Percentiles rank a stretch among this genome's conserved stretches.
Conservation (phyloP, 1,140 invertebrate genomes). For the Chironomus striatipennis region DNA sequence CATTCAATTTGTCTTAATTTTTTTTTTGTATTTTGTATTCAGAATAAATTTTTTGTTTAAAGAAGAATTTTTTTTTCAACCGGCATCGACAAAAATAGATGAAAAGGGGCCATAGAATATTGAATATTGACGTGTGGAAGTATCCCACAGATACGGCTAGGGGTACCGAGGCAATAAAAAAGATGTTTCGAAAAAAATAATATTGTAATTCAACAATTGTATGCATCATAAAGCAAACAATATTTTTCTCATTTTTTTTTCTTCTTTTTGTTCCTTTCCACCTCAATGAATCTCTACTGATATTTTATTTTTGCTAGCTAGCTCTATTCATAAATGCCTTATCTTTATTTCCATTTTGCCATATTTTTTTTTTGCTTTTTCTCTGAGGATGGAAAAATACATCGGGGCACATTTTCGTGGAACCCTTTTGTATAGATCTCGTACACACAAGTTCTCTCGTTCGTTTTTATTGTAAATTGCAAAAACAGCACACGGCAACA, state of each 20-base stretch:
- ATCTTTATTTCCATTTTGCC: too few relatives aligned
- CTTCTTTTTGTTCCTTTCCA: neutral
- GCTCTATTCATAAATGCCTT: neutral
- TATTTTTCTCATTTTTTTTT: neutral
- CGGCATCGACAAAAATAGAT: too few relatives aligned
- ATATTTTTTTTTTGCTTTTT: too few relatives aligned
- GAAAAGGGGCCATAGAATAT: neutral
- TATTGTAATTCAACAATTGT: neutral
- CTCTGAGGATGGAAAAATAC: neutral
- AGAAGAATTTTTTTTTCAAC: too few relatives aligned
- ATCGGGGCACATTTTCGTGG: neutral
- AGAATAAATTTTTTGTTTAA: neutral
- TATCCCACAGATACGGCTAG: neutral
- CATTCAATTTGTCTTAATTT: conserved; percentile 14
- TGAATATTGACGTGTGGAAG: neutral
- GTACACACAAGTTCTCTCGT: too few relatives aligned
- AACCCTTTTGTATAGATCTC: neutral
- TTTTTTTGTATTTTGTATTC: neutral
- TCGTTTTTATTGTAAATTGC: too few relatives aligned
- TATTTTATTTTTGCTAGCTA: neutral
- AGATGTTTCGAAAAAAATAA: too few relatives aligned
- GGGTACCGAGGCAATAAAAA: too few relatives aligned
- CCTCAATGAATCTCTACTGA: neutral
- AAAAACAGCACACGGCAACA: neutral
- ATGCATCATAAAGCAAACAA: conserved; percentile 1